Evolutionary conservation across 2,888 invertebrate genomes (phyloP).

Genomic region (Philopedon plagiatum): DNA sequence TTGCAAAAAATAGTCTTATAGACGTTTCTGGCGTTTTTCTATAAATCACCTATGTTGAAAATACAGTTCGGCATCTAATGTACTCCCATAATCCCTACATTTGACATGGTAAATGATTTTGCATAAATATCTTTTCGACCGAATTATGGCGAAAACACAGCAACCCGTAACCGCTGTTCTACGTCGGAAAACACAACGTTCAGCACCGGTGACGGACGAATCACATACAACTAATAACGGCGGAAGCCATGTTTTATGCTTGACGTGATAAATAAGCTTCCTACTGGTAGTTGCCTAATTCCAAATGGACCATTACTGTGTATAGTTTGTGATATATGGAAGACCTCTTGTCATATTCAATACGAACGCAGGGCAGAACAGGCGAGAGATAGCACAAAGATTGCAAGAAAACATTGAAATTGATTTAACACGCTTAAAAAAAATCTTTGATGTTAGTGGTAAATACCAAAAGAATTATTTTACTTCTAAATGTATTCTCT

Average conservation of each 20-base stretch:
- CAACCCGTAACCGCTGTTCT: neutral
- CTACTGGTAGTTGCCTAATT: neutral
- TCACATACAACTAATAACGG: neutral
- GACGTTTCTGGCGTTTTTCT: too few species aligned
- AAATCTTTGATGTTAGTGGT: too few species aligned
- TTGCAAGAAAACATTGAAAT: too few species aligned
- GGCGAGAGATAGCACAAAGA: too few species aligned
- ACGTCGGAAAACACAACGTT: neutral
- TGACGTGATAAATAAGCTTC: neutral
- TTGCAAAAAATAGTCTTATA: too few species aligned
- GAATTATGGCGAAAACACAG: neutral
- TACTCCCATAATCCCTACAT: constrained; percentile 13
- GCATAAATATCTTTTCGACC: constrained; percentile 18
- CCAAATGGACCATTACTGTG: neutral
- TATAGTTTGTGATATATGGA: neutral
- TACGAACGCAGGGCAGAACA: too few species aligned
- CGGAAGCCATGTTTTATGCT: neutral
- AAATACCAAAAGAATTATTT: too few species aligned
- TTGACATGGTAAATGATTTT: constrained; percentile 15
- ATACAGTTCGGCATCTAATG: too few species aligned
- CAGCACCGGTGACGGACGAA: neutral
- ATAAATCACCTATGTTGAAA: too few species aligned
- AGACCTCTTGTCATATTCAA: too few species aligned
- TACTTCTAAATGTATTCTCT: too few species aligned
- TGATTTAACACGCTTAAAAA: too few species aligned